Conservation (phyloP, 2,113 vertebrate genomes). For the Indri indri region DNA sequence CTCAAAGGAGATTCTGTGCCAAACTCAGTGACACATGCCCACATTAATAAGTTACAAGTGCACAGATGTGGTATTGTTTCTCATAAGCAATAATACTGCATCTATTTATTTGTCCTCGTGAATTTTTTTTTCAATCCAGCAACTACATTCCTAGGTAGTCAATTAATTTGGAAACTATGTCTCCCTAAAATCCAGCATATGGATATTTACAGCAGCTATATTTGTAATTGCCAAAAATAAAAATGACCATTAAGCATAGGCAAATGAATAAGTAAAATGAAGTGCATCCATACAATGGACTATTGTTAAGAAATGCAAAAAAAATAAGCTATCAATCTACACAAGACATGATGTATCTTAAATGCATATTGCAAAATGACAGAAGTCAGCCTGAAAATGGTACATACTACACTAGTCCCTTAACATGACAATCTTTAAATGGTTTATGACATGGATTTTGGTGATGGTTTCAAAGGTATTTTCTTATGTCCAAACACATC, state of each 20-base stretch:
- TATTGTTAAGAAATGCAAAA: background rate
- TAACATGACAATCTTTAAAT: background rate
- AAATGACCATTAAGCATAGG: background rate
- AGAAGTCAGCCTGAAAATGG: background rate
- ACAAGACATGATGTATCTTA: background rate
- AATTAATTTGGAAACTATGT: background rate
- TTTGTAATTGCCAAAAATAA: background rate
- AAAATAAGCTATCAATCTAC: background rate
- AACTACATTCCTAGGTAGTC: background rate
- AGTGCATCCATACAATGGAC: too few species aligned
- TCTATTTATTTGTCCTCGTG: background rate
- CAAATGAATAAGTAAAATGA: background rate
- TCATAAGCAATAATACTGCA: too few species aligned
- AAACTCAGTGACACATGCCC: background rate
- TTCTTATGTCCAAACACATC: background rate
- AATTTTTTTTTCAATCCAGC: background rate
- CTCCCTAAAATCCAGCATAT: background rate
- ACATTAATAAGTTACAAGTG: background rate
- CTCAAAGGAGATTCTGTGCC: background rate
- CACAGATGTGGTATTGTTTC: background rate
- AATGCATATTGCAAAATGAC: background rate
- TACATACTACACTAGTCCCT: background rate
- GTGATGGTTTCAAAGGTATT: background rate
- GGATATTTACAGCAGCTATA: background rate
- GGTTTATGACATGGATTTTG: background rate